Evolutionary conservation across 2,797 vertebrate species (phyloP), one percentile per base, ranked within the genome.

Genomic region (Odontamblyopus rebecca): DNA sequence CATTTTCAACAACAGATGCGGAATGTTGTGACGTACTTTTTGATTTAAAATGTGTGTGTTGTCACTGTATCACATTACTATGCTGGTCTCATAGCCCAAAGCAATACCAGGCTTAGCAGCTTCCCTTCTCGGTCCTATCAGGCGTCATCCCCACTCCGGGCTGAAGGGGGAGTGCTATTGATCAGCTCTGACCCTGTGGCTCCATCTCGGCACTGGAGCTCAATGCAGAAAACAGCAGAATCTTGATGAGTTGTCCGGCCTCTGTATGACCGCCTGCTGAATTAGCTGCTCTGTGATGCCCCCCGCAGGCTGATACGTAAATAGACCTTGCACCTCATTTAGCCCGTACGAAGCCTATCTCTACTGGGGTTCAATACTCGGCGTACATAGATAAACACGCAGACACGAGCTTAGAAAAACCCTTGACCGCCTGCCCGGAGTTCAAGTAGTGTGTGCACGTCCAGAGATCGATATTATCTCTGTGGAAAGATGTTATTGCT

Each of bases 101-200:
- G 19, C 80, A 69, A 70, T 78, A n/a, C 59, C n/a, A 65, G 70
- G 75, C 66, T 82, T 66, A 72, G 32, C 70, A 71, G 71, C 67
- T 65, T 59, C 76, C 71, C 65, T 30, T 11, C 51, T 44, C 19
- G 2, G 69, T 78, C 72, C 81, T 73, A n/a, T 15, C 12, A 72
- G 41, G 75, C 63, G 69, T 65, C 35, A 2, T 69, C 60, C 76
- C 77, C 70, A 38, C 64, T 54, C 54, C 61, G 70, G 79, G 57
- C 50, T 57, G 73, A 48, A 74, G 72, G 61, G 70, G 65, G 76
- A 53, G 35, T 5, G 41, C 8, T 85, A 88, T 90, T 61, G 89
- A 91, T 90, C 83, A 87, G 78, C 77, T 88, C 18, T 66, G 84
- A 88, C 85, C 86, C n/a, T 67, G 50, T 82, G 82, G 30, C 70